Evolutionary conservation across 2,797 vertebrate genomes (phyloP).

Genomic region (Chrosomus eos): DNA sequence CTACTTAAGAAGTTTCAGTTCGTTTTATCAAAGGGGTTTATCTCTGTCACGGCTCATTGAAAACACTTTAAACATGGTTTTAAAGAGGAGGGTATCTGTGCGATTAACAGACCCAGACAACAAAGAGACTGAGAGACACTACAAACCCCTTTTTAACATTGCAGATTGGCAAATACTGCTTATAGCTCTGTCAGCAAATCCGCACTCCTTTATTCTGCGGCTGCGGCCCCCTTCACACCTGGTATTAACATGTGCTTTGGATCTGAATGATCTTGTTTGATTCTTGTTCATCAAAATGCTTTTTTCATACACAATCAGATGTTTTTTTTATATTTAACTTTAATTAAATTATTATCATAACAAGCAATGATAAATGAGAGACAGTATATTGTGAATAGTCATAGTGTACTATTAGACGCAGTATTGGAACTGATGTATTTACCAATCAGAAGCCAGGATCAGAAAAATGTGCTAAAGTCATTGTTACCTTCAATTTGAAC

Average conservation of each 20-base stretch:
- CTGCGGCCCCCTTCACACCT: not conserved
- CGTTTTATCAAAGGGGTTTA: conserved; percentile 18
- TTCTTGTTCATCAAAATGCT: not conserved
- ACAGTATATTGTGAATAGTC: not conserved
- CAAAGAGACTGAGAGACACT: conserved; percentile 39
- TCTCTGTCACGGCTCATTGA: conserved; percentile 24
- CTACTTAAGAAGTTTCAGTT: conserved; percentile 19
- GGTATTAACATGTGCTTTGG: not conserved
- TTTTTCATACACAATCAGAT: not conserved
- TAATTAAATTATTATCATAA: not conserved
- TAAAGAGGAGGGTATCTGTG: conserved; percentile 6
- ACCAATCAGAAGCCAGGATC: not conserved
- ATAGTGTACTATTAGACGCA: not conserved
- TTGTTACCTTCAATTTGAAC: too few species aligned
- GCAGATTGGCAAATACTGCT: conserved; percentile 15
- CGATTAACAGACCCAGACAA: conserved; percentile 30
- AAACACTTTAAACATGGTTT: conserved; percentile 23
- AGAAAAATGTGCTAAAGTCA: not conserved
- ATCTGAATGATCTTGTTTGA: not conserved
- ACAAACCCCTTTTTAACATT: conserved; percentile 7
- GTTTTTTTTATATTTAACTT: not conserved
- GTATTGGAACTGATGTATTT: not conserved
- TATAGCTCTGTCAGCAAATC: conserved; percentile 45
- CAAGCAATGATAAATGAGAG: not conserved
- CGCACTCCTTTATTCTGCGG: not conserved